Evolutionary conservation across 2,113 vertebrate genomes (phyloP).

Genomic region (Phyllostomus discolor): DNA sequence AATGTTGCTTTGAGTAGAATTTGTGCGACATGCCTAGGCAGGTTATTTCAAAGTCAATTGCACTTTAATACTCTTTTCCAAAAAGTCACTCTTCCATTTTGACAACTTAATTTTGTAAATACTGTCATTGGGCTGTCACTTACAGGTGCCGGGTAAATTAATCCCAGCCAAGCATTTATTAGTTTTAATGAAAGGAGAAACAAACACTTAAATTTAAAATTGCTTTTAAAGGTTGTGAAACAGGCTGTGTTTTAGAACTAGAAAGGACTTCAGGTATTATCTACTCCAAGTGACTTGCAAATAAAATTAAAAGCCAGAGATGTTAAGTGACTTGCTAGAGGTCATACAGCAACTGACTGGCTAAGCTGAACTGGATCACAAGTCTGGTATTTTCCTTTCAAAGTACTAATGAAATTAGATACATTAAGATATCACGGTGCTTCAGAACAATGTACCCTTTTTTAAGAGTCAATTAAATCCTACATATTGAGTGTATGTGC

Average conservation of each 20-base stretch:
- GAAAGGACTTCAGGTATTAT: background rate
- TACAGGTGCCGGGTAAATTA: slow-evolving; percentile 32
- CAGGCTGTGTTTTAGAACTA: background rate
- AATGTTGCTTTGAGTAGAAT: slow-evolving; percentile 45
- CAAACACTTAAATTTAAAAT: background rate
- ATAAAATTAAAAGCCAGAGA: slow-evolving; percentile 32
- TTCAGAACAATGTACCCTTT: slow-evolving; percentile 47
- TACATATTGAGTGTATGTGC: slow-evolving; percentile 22
- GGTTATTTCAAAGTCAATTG: slow-evolving; percentile 67
- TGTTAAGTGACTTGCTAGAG: background rate
- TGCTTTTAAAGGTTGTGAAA: slow-evolving; percentile 15
- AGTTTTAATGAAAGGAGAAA: slow-evolving; percentile 12
- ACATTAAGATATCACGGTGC: slow-evolving; percentile 36
- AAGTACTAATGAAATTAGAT: slow-evolving; percentile 55
- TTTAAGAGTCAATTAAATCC: slow-evolving; percentile 60
- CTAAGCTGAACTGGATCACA: background rate
- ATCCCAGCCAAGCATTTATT: slow-evolving; percentile 42
- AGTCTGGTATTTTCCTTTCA: background rate
- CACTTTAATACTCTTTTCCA: slow-evolving; percentile 45
- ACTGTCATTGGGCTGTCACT: slow-evolving; percentile 25
- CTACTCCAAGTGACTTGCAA: slow-evolving; percentile 15
- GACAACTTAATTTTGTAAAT: slow-evolving; percentile 65
- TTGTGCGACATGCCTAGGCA: slow-evolving; percentile 32
- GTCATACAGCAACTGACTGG: background rate
- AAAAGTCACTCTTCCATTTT: slow-evolving; percentile 58